Conservation (phyloP, 2,113 vertebrate species). For the Potamarius usumacintae region DNA sequence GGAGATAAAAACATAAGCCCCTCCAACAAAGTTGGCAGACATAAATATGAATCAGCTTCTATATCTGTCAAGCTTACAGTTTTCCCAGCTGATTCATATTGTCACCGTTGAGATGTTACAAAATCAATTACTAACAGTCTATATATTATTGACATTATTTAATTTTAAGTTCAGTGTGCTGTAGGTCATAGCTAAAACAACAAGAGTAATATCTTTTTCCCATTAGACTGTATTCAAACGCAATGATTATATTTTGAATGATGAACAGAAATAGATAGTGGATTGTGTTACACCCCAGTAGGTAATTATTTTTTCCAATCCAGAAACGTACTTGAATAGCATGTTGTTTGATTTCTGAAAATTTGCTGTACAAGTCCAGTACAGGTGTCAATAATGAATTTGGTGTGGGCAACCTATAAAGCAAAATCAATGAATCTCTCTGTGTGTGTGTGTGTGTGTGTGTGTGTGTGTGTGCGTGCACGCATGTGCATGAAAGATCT, state of each 20-base stretch:
- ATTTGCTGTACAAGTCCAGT: not conserved
- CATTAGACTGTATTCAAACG: not conserved
- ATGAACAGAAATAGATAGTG: not conserved
- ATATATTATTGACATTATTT: not conserved
- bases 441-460: conserved; percentile 20
- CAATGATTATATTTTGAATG: not conserved
- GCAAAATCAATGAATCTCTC: not conserved
- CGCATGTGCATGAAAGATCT: conserved; percentile 32
- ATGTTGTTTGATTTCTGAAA: not conserved
- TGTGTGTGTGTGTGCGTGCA: conserved; percentile 10
- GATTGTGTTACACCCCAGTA: not conserved
- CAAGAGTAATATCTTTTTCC: not conserved
- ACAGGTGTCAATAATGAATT: conserved; percentile 4
- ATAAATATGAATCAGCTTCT: too few relatives aligned
- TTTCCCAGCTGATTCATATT: conserved; percentile 45
- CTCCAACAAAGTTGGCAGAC: too few relatives aligned
- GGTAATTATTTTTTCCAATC: not conserved
- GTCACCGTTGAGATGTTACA: conserved; percentile 34
- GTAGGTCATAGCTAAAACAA: not conserved
- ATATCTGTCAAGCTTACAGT: conserved; percentile 2
- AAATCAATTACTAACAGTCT: not conserved
- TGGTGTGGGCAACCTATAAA: not conserved
- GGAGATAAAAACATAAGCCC: too few relatives aligned
- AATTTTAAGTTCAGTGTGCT: not conserved
- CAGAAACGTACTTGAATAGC: not conserved